Evolutionary conservation across 2,888 invertebrate genomes (phyloP).

Genomic region (Andrena hattorfiana): DNA sequence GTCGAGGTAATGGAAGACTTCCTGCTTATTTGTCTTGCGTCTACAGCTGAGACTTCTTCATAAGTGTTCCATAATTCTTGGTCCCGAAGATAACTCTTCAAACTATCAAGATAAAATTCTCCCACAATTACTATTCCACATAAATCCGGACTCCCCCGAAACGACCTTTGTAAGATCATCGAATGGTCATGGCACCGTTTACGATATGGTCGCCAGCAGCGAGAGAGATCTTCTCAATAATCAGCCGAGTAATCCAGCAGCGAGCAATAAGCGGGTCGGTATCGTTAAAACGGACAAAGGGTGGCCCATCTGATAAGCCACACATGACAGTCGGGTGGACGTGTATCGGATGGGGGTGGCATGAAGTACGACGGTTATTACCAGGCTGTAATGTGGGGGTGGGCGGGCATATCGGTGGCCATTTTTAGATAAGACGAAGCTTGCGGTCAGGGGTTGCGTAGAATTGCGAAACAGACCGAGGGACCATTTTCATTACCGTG

Average conservation of each 20-base stretch:
- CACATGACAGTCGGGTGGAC: slow-evolving; percentile 38
- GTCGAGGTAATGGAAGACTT: too few relatives aligned
- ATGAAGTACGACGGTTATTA: slow-evolving; percentile 76
- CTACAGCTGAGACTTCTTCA: background rate
- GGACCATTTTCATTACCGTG: slow-evolving; percentile 80
- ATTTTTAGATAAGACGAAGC: slow-evolving; percentile 78
- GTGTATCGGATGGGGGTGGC: slow-evolving; percentile 39
- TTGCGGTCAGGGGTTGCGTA: slow-evolving; percentile 78
- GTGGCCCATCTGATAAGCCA: slow-evolving; percentile 50
- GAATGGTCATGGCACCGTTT: slow-evolving; percentile 5
- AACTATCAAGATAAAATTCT: slow-evolving; percentile 11
- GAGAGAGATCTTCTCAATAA: slow-evolving; percentile 9
- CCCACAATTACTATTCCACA: slow-evolving; percentile 15
- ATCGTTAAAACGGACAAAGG: slow-evolving; percentile 24
- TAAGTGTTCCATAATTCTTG: background rate
- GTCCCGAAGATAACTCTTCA: background rate
- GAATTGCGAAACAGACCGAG: slow-evolving; percentile 77
- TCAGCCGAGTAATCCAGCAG: slow-evolving; percentile 38
- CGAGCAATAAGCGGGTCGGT: slow-evolving; percentile 44
- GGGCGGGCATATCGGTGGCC: slow-evolving; percentile 64
- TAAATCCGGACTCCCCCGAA: background rate
- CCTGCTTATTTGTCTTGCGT: too few relatives aligned
- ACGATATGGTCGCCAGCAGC: background rate
- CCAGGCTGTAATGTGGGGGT: slow-evolving; percentile 77
- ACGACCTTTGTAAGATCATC: background rate